phyloP scores from a whole-genome alignment of 2,888 invertebrate genomes.

The Chymomyza amoena region DNA sequence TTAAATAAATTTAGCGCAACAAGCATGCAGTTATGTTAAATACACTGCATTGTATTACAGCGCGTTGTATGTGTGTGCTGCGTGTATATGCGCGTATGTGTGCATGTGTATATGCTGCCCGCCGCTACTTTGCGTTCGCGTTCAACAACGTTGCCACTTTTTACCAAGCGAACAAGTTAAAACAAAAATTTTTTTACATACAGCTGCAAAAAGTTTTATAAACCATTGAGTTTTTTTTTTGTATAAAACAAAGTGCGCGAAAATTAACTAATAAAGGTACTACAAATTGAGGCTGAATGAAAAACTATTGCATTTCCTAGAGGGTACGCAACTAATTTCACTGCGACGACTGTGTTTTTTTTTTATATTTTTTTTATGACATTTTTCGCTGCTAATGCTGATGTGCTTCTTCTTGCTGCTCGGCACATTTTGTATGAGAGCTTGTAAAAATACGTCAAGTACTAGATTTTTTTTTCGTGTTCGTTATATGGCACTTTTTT shows the following conservation, averaged over 20 bases:
- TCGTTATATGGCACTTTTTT: conserved; percentile 23
- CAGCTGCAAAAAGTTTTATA: not conserved
- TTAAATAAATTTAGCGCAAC: not conserved
- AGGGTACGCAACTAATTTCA: conserved; percentile 47
- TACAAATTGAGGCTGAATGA: too few relatives aligned
- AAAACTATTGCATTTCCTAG: conserved; percentile 39
- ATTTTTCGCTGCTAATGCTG: conserved; percentile 45
- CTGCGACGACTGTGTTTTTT: conserved; percentile 45
- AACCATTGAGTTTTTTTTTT: not conserved
- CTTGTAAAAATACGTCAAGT: conserved; percentile 66
- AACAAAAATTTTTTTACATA: not conserved
- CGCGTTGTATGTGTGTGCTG: conserved; percentile 22
- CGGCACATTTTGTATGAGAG: conserved; percentile 71
- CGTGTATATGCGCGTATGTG: conserved; percentile 1
- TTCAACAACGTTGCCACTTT: not conserved
- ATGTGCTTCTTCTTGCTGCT: conserved; percentile 63
- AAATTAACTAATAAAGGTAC: too few relatives aligned
- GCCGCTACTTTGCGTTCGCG: conserved; percentile 28
- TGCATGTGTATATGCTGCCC: conserved; percentile 30
- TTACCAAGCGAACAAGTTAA: conserved; percentile 47
- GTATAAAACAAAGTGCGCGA: not conserved
- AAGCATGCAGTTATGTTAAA: conserved; percentile 22
- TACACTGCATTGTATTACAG: conserved; percentile 42
- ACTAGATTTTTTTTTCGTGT: conserved; percentile 49
- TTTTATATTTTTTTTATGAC: conserved; percentile 57